phyloP scores from a whole-genome alignment of 2,888 invertebrate species.

The Rhyacophila evoluta region DNA sequence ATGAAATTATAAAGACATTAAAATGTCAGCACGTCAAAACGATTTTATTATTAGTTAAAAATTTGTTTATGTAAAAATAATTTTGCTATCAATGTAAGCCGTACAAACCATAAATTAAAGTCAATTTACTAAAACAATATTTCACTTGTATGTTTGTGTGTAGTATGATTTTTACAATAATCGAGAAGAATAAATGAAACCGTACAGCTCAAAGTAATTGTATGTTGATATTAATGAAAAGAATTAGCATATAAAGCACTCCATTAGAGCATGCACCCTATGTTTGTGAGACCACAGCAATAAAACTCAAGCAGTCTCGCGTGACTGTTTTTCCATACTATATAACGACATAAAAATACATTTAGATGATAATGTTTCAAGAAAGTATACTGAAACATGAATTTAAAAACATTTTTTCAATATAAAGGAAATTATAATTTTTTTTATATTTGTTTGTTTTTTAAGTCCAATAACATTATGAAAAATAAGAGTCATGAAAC shows the following conservation, averaged over 20 bases:
- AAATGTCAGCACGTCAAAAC: too few relatives aligned
- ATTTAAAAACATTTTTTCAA: not conserved
- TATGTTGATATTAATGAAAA: constrained; percentile 49
- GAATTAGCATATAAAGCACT: constrained; percentile 49
- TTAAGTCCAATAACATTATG: too few relatives aligned
- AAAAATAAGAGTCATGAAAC: too few relatives aligned
- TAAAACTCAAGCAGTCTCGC: constrained; percentile 51
- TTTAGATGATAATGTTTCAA: constrained; percentile 29
- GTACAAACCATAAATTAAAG: not conserved
- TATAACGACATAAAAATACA: not conserved
- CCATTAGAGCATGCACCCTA: constrained; percentile 47
- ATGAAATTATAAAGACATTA: too few relatives aligned
- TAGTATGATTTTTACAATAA: not conserved
- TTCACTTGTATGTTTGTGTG: not conserved
- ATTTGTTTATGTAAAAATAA: too few relatives aligned
- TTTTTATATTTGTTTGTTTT: too few relatives aligned
- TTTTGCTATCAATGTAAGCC: too few relatives aligned
- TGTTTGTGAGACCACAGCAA: constrained; percentile 39
- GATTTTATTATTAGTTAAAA: too few relatives aligned
- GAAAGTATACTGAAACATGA: not conserved
- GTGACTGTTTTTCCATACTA: constrained; percentile 37
- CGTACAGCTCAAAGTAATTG: constrained; percentile 42
- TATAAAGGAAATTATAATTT: too few relatives aligned
- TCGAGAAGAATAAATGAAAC: not conserved
- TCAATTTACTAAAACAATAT: not conserved